Conservation (phyloP, 2,888 invertebrate species). For the Eudemis profundana region DNA sequence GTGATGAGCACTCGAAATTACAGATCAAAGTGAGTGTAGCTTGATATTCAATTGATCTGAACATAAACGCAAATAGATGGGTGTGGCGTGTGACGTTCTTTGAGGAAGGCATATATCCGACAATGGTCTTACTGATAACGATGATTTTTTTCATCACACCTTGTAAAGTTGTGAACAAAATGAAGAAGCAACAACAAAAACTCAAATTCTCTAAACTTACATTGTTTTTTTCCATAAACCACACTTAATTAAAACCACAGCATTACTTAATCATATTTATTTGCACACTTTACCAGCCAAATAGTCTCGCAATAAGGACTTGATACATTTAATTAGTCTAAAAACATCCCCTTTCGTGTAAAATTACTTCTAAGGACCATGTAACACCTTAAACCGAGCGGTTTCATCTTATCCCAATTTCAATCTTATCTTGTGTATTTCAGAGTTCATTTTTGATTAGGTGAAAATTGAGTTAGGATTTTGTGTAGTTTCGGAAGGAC, state of each 20-base stretch:
- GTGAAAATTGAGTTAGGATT: neutral
- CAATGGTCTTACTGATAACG: too few species aligned
- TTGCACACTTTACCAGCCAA: conserved; percentile 18
- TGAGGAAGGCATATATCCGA: too few species aligned
- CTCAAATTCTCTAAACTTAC: too few species aligned
- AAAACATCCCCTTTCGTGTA: conserved; percentile 41
- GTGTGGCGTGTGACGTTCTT: too few species aligned
- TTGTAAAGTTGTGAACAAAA: too few species aligned
- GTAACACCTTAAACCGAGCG: conserved; percentile 17
- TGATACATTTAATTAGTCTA: conserved; percentile 43
- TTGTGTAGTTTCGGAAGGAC: conserved; percentile 13
- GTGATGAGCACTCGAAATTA: too few species aligned
- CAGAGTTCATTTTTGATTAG: neutral
- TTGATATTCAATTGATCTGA: too few species aligned
- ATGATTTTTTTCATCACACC: too few species aligned
- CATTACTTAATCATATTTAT: conserved; percentile 30
- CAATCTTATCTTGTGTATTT: neutral
- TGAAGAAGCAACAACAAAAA: too few species aligned
- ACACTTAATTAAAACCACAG: neutral
- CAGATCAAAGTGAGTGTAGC: too few species aligned
- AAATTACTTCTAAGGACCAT: conserved; percentile 27
- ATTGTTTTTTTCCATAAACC: neutral
- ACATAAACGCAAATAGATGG: too few species aligned
- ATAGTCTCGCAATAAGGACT: conserved; percentile 36
- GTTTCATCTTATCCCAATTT: neutral